Percentiles rank a stretch among this genome's conserved stretches.
Conservation (phyloP, 1,140 invertebrate genomes). For the Macrobrachium rosenbergii region DNA sequence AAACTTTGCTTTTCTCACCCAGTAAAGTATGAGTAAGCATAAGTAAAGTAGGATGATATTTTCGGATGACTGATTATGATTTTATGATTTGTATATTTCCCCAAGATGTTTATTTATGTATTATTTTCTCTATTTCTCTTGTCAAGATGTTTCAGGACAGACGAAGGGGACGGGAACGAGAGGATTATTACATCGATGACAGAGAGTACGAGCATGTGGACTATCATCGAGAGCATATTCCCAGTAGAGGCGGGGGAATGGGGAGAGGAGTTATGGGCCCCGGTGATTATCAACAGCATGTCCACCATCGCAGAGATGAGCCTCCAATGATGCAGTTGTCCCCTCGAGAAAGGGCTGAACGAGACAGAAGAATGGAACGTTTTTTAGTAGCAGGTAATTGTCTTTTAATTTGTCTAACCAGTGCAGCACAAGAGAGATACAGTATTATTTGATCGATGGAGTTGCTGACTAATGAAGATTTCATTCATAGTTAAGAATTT, state of each 20-base stretch:
- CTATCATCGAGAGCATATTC: constrained; percentile 37
- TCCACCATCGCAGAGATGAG: constrained; percentile 40
- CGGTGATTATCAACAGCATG: constrained; percentile 16
- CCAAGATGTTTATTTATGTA: not conserved
- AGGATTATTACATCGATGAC: constrained; percentile 55
- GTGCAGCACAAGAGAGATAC: too few species aligned
- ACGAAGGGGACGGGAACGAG: constrained; percentile 37
- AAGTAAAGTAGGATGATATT: too few species aligned
- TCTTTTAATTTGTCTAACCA: not conserved
- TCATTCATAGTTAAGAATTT: too few species aligned
- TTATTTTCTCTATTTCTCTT: not conserved
- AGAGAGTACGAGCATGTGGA: constrained; percentile 40
- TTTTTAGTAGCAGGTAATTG: constrained; percentile 43
- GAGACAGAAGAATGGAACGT: constrained; percentile 48
- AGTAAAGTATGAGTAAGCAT: too few species aligned
- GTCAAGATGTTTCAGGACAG: constrained; percentile 6
- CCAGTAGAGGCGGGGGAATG: not conserved
- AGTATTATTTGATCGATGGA: too few species aligned
- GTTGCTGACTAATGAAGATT: too few species aligned
- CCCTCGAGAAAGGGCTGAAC: constrained; percentile 49
- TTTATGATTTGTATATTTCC: too few species aligned
- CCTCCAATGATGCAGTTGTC: constrained; percentile 37
- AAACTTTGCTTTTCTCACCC: too few species aligned
- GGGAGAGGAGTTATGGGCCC: constrained; percentile 7
- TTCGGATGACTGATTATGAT: too few species aligned